A percentile compares a stretch with the other conserved stretches of the same genome.
Evolutionary conservation across 2,888 invertebrate species (phyloP).

Genomic region (Aradus depressus): DNA sequence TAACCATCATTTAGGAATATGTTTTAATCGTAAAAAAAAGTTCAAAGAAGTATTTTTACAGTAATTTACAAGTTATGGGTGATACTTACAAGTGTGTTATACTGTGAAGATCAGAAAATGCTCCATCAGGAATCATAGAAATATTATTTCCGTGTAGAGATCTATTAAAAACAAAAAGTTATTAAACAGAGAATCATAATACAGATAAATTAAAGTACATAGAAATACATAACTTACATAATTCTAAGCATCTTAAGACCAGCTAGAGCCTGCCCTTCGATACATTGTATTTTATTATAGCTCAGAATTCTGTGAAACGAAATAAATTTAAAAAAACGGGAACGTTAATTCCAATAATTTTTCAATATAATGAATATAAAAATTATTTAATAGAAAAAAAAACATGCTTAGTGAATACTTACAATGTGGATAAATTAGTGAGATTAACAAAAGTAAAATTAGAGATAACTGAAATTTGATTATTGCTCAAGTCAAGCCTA

Average conservation of each 20-base stretch:
- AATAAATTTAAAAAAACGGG: slow-evolving; percentile 28
- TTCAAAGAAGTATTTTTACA: too few species aligned
- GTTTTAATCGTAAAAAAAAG: slow-evolving; percentile 3
- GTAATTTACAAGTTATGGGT: too few species aligned
- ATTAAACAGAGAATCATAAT: slow-evolving; percentile 2
- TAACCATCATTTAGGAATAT: not conserved
- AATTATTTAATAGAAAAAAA: not conserved
- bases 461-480: slow-evolving; percentile 78
- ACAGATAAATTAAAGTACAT: too few species aligned
- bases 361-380: not conserved
- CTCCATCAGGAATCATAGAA: slow-evolving; percentile 89
- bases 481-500: slow-evolving; percentile 90
- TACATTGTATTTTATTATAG: slow-evolving; percentile 90
- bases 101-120: slow-evolving; percentile 82
- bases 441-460: slow-evolving; percentile 86
- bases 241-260: too few species aligned
- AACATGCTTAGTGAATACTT: slow-evolving; percentile 40
- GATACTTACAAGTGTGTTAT: slow-evolving; percentile 91
- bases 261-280: slow-evolving; percentile 76
- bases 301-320: slow-evolving; percentile 87
- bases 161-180: slow-evolving; percentile 38
- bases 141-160: slow-evolving; percentile 97
- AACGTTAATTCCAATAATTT: too few species aligned
- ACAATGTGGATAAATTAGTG: slow-evolving; percentile 82
- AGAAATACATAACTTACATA: too few species aligned